phyloP scores from a whole-genome alignment of 1,140 invertebrate species.

The Gryllus bimaculatus region DNA sequence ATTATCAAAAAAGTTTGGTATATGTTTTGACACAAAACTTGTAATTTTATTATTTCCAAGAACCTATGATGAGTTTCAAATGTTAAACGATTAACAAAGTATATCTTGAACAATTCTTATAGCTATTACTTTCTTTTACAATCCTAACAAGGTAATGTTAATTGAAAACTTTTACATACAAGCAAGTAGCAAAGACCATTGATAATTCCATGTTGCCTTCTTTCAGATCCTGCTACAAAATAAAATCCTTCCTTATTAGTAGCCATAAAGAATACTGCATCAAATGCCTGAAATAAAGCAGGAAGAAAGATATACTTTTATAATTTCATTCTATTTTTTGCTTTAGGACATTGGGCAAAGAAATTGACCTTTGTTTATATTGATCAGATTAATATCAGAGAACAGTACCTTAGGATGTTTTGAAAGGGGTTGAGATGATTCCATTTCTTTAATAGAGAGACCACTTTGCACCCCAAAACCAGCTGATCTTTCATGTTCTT shows the following conservation, averaged over 20 bases:
- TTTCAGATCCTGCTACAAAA: slow-evolving; percentile 41
- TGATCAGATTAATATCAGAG: not conserved
- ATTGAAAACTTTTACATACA: slow-evolving; percentile 31
- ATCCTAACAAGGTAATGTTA: too few relatives aligned
- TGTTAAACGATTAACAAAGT: too few relatives aligned
- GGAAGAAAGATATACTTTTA: too few relatives aligned
- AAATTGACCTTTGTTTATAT: not conserved
- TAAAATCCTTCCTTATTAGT: slow-evolving; percentile 28
- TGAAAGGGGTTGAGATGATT: not conserved
- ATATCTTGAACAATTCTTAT: too few relatives aligned
- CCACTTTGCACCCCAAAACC: not conserved
- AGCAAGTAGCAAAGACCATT: slow-evolving; percentile 46
- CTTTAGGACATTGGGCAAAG: not conserved
- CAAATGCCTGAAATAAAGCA: slow-evolving; percentile 15
- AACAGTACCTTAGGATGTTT: not conserved
- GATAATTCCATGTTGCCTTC: slow-evolving; percentile 42
- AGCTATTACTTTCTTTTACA: too few relatives aligned
- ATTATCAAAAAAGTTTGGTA: too few relatives aligned
- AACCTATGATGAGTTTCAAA: too few relatives aligned
- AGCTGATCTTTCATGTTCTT: not conserved
- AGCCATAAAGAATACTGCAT: slow-evolving; percentile 20
- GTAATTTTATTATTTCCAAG: too few relatives aligned
- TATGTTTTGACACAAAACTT: too few relatives aligned
- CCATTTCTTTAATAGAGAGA: not conserved
- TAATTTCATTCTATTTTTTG: not conserved